A percentile compares a stretch with the other conserved stretches of the same genome.
phyloP scores from a whole-genome alignment of 2,113 vertebrate genomes.

The Naja naja region DNA sequence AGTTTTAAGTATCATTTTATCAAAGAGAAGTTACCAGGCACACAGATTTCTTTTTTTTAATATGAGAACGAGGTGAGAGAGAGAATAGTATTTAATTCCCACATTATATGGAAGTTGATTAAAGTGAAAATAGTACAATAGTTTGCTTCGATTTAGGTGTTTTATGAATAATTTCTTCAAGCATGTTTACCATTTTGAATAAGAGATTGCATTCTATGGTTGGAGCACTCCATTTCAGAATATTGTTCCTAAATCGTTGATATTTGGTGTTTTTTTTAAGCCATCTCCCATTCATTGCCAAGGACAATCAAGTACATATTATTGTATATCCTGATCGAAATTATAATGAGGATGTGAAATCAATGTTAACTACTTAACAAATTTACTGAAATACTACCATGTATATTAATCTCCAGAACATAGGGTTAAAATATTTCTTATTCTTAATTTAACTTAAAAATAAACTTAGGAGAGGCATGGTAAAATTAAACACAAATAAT shows the following conservation, averaged over 20 bases:
- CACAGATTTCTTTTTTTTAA: not conserved
- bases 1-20: not conserved
- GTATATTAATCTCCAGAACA: conserved; percentile 2
- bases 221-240: not conserved
- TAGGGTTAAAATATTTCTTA: not conserved
- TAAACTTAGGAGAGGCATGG: not conserved
- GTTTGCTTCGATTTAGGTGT: not conserved
- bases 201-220: not conserved
- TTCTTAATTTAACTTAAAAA: not conserved
- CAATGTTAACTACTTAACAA: not conserved
- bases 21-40: conserved; percentile 4
- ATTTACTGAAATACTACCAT: not conserved
- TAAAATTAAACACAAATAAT: not conserved
- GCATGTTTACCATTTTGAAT: not conserved
- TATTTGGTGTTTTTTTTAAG: not conserved
- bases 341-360: conserved; percentile 12
- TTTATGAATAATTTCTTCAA: not conserved
- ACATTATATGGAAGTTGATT: not conserved
- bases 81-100: not conserved
- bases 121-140: not conserved
- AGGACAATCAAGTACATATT: not conserved
- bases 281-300: not conserved
- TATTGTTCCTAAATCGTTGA: not conserved
- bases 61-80: not conserved
- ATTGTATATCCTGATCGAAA: not conserved